Conservation (phyloP, 2,113 vertebrate genomes). For the Gallinago undulata region DNA sequence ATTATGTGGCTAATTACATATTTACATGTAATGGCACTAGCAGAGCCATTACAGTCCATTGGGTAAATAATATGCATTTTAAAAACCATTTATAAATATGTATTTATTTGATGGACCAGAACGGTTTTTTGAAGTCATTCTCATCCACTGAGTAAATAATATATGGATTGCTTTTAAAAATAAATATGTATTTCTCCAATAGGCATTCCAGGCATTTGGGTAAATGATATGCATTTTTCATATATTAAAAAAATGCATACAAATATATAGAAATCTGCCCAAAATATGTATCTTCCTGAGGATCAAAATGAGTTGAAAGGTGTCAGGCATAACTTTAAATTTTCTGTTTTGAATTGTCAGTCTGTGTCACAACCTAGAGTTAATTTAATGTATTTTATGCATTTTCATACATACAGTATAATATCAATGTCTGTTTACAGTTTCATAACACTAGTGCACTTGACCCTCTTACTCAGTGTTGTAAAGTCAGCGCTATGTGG, state of each 20-base stretch:
- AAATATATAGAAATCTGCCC: constrained; percentile 9
- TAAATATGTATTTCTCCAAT: constrained; percentile 60
- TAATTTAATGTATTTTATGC: constrained; percentile 29
- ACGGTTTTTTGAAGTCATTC: constrained; percentile 58
- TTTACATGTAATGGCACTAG: constrained; percentile 53
- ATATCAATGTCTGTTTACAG: neutral
- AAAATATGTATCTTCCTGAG: neutral
- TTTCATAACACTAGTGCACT: neutral
- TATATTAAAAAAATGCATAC: neutral
- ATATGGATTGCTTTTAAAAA: constrained; percentile 67
- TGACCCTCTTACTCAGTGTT: constrained; percentile 33
- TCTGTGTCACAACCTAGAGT: constrained; percentile 28
- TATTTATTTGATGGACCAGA: constrained; percentile 72
- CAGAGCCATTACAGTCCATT: constrained; percentile 42
- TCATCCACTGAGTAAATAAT: constrained; percentile 69
- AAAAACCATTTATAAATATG: constrained; percentile 70
- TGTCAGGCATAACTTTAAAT: constrained; percentile 39
- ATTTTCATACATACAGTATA: constrained; percentile 1
- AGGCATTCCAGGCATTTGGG: constrained; percentile 42
- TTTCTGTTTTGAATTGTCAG: constrained; percentile 7
- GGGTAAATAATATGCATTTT: constrained; percentile 66
- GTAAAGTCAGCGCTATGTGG: neutral
- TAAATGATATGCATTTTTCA: constrained; percentile 66
- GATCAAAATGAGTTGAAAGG: neutral
- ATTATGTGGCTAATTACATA: constrained; percentile 66